Evolutionary conservation across 2,888 invertebrate genomes (phyloP).

Genomic region (Scrobipalpa costella): DNA sequence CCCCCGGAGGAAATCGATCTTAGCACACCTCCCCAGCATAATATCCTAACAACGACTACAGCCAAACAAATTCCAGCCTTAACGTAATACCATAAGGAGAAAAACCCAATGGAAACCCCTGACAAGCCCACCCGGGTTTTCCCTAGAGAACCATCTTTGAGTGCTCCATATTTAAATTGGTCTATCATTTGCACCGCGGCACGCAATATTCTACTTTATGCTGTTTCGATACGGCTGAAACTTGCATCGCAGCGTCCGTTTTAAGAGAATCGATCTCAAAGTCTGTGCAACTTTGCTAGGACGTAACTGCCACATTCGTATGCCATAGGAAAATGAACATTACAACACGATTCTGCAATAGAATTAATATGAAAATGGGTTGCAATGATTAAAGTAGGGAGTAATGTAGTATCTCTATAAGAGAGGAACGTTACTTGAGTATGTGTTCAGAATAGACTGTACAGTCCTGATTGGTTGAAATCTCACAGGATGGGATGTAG

Average conservation of each 20-base stretch:
- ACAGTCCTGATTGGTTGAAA: slow-evolving; percentile 58
- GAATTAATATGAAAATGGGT: slow-evolving; percentile 36
- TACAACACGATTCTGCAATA: slow-evolving; percentile 30
- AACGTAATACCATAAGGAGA: slow-evolving; percentile 2
- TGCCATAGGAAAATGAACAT: slow-evolving; percentile 39
- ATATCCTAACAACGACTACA: slow-evolving; percentile 42
- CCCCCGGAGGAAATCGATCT: slow-evolving; percentile 78
- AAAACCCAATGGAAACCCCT: slow-evolving; percentile 47
- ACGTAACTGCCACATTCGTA: slow-evolving; percentile 40
- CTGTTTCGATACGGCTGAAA: slow-evolving; percentile 29
- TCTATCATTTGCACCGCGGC: slow-evolving; percentile 56
- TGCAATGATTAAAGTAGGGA: slow-evolving; percentile 50
- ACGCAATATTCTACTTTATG: slow-evolving; percentile 42
- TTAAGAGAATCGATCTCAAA: slow-evolving; percentile 77
- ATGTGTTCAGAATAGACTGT: slow-evolving; percentile 43
- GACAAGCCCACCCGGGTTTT: slow-evolving; percentile 56
- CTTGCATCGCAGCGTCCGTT: slow-evolving; percentile 40
- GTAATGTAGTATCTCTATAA: slow-evolving; percentile 63
- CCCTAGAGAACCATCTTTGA: slow-evolving; percentile 79
- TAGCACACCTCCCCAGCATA: slow-evolving; percentile 42
- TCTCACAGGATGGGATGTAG: slow-evolving; percentile 41
- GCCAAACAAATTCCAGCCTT: slow-evolving; percentile 44
- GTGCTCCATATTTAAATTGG: slow-evolving; percentile 74
- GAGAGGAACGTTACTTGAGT: slow-evolving; percentile 62
- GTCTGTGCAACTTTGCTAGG: slow-evolving; percentile 45